Conservation (phyloP, 92 coral and sea anemone species). For the Hydrozoanthus gracilis region DNA sequence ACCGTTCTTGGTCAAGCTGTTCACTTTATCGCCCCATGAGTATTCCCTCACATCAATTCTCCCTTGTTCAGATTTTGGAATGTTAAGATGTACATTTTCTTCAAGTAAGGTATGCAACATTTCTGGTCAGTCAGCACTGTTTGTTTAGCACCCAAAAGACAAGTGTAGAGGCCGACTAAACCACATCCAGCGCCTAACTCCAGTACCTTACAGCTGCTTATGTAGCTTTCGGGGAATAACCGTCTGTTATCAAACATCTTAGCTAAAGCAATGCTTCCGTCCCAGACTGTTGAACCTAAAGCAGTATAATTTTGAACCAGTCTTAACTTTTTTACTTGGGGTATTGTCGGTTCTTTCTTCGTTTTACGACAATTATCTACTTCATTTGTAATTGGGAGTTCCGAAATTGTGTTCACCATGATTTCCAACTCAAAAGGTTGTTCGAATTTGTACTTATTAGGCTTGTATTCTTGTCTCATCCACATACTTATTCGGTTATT, state of each 20-base stretch:
- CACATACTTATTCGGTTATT: conserved; percentile 53
- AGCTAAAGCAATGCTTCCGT: conserved; percentile 94
- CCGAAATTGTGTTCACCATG: conserved; percentile 3
- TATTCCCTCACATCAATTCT: conserved; percentile 70
- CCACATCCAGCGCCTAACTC: conserved; percentile 99
- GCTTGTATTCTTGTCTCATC: conserved; percentile 93
- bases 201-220: conserved; percentile 60
- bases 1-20: conserved; percentile 61
- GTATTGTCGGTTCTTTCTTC: not conserved
- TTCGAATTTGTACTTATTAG: conserved; percentile 85
- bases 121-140: conserved; percentile 75
- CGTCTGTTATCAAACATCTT: conserved; percentile 88
- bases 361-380: not conserved
- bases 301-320: conserved; percentile 85
- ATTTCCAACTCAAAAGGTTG: conserved; percentile 75
- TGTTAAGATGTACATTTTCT: conserved; percentile 69
- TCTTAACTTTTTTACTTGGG: conserved; percentile 40
- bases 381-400: not conserved
- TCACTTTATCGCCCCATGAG: conserved; percentile 76
- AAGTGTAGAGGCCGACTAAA: conserved; percentile 81
- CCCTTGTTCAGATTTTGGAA: conserved; percentile 35
- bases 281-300: conserved; percentile 95
- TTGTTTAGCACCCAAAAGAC: conserved; percentile 79
- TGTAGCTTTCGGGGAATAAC: conserved; percentile 53
- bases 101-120: conserved; percentile 83